phyloP scores from a whole-genome alignment of 2,113 vertebrate genomes.

The Megaceryle maxima region DNA sequence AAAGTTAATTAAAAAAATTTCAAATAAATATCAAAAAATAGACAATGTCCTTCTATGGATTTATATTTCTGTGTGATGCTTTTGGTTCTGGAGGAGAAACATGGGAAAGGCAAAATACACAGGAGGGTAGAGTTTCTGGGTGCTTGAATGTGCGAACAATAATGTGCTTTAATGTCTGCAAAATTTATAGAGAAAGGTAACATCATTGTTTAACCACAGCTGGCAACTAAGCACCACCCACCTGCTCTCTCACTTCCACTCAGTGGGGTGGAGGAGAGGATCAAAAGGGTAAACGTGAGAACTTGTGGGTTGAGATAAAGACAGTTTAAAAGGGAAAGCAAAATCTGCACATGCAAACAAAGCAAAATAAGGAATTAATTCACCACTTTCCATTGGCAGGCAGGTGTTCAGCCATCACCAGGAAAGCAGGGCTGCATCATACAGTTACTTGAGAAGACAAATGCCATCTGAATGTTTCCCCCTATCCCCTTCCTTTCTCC shows the following conservation, averaged over 20 bases:
- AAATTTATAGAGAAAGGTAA: background rate
- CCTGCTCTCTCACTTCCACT: background rate
- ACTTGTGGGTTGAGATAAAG: background rate
- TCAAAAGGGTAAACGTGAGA: background rate
- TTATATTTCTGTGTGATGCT: background rate
- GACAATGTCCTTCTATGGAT: background rate
- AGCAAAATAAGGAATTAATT: background rate
- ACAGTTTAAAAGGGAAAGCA: background rate
- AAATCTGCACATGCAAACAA: accelerated
- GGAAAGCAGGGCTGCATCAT: background rate
- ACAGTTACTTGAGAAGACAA: background rate
- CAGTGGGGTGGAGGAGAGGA: background rate
- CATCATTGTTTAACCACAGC: background rate
- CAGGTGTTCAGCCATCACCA: background rate
- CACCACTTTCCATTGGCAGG: background rate
- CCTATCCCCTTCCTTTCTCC: background rate
- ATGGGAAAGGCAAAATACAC: background rate
- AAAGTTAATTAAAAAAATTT: background rate
- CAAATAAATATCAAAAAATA: background rate
- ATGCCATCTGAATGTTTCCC: background rate
- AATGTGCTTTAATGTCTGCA: background rate
- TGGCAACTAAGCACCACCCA: too few species aligned
- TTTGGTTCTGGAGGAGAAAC: background rate
- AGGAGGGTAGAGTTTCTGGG: background rate
- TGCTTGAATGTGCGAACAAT: background rate